A percentile compares a stretch with the other conserved stretches of the same genome.
Evolutionary conservation across 2,113 vertebrate genomes (phyloP).

Genomic region (Dinomys branickii): DNA sequence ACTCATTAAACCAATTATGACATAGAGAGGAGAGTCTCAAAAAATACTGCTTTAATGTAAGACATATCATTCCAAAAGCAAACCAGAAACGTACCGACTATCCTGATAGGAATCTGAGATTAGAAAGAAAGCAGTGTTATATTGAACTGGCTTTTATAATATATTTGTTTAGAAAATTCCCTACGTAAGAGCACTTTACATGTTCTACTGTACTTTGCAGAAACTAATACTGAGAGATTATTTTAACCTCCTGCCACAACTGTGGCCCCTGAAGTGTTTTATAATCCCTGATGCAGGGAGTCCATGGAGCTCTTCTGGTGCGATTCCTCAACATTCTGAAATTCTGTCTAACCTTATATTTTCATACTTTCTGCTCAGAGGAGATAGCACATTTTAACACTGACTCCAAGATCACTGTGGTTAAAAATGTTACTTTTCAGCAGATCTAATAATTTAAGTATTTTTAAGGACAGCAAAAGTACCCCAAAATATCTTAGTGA

Average conservation of each 20-base stretch:
- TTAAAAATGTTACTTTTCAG: neutral
- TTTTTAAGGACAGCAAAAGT: constrained; percentile 5
- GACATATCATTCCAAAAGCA: neutral
- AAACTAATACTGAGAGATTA: neutral
- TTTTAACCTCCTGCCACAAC: neutral
- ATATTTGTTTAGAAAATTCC: neutral
- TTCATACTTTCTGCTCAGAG: neutral
- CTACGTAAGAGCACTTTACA: neutral
- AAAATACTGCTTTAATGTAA: neutral
- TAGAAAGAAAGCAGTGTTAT: too few relatives aligned
- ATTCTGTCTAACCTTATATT: neutral
- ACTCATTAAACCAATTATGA: neutral
- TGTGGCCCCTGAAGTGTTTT: neutral
- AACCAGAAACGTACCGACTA: neutral
- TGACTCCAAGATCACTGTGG: neutral
- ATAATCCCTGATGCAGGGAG: neutral
- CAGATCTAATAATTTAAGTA: neutral
- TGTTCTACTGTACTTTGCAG: neutral
- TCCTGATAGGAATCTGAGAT: neutral
- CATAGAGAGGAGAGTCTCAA: neutral
- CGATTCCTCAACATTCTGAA: neutral
- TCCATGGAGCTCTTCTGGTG: neutral
- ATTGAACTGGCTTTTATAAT: neutral
- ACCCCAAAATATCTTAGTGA: neutral
- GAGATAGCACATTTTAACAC: neutral